Evolutionary conservation across 2,888 invertebrate genomes (phyloP), one percentile per base, ranked within the genome.

Genomic region (Torymus auratus): DNA sequence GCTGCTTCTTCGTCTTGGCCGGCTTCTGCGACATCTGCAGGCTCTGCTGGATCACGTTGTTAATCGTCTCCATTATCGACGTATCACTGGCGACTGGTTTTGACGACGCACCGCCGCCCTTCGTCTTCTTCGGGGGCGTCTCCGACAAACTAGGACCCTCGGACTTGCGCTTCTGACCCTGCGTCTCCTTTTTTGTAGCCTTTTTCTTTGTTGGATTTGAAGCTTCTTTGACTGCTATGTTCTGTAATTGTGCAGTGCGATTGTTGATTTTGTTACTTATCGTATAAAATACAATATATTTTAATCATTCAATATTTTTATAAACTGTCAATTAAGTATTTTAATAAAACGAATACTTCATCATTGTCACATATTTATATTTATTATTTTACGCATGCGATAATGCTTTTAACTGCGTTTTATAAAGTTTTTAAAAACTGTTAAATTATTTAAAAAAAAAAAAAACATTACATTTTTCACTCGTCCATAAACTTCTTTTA

Each of bases 11-110:
- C 68, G 87, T 87, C 68, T 87, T 86, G 78, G 87, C 87, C 71
- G 87, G 88, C 83, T 89, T 91, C 78, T 86, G 86, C 2, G 88
- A 87, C 87, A 90, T 89, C 71, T 88, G 85, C 73, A 91, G 75
- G 80, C 91, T 88, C 78, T 90, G 87, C 78, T 88, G 87, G 79
- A 91, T 88, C 11, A 91, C 91, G 55, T 87, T 85, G 80, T 90
- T 84, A 72, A 91, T 91, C 2, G 91, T 91, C 67, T 91, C 89
- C 88, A 88, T 90, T 52, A 90, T 90, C 13, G 90, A 90, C 17
- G 79, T 86, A 14, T 89, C 90, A 50, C 86, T 88, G 4, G 88
- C 86, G 14, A 84, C 80, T 1, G 69, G 78, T 70, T 86, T 86
- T 2, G 83, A 81, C 13, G 83, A 58, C 41, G 80, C 86, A 15